Evolutionary conservation across 2,888 invertebrate genomes (phyloP).

Genomic region (Drosophila fulvimacula): DNA sequence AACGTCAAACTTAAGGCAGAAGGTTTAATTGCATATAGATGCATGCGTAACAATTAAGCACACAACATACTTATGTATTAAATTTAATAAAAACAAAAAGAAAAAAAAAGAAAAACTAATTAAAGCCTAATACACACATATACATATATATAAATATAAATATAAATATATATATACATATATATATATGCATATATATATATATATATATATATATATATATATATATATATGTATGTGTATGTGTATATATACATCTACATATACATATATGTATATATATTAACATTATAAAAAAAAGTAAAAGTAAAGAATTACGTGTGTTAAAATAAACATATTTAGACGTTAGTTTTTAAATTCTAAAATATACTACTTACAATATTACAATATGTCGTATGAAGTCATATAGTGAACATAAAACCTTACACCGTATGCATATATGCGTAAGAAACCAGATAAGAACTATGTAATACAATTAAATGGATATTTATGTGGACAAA

Average conservation of each 20-base stretch:
- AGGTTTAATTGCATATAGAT: conserved; percentile 50
- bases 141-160: conserved; percentile 44
- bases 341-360: conserved; percentile 66
- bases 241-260: conserved; percentile 11
- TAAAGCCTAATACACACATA: conserved; percentile 42
- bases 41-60: conserved; percentile 57
- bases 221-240: conserved; percentile 15
- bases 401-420: conserved; percentile 61
- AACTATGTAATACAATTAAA: conserved; percentile 59
- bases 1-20: conserved; percentile 46
- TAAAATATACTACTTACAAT: conserved; percentile 61
- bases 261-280: conserved; percentile 8
- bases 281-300: conserved; percentile 12
- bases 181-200: conserved; percentile 25
- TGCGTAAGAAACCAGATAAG: conserved; percentile 49
- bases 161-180: conserved; percentile 22
- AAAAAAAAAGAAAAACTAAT: conserved; percentile 13
- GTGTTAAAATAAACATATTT: conserved; percentile 60
- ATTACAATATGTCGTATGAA: conserved; percentile 62
- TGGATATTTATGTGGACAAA: conserved; percentile 56
- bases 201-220: conserved; percentile 16
- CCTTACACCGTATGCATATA: conserved; percentile 49
- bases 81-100: conserved; percentile 54
- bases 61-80: conserved; percentile 75
- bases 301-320: conserved; percentile 47